Percentiles rank a stretch among this genome's conserved stretches.
These are phyloP conservation scores for Parotocinclus haroldoi DNA, from an alignment of 2,797 vertebrate genomes.

Conservation along the genomic window DNA sequence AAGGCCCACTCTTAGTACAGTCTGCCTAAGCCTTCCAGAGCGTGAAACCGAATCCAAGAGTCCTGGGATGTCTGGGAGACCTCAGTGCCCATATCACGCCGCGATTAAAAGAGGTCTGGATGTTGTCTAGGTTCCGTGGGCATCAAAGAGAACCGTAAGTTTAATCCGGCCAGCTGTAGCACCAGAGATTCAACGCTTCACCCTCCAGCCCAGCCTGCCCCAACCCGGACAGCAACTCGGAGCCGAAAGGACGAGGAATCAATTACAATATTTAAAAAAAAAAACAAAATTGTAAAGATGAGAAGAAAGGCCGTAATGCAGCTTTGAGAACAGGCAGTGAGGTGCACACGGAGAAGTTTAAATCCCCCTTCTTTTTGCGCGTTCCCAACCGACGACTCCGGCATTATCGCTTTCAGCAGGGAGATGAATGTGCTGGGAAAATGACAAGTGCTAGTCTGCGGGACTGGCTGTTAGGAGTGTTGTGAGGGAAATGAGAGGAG, in stretches of 20 bases:
- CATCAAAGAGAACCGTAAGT: conserved; percentile 31
- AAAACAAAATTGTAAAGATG: conserved; percentile 30
- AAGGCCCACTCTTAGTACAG: no score
- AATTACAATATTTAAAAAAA: conserved; percentile 37
- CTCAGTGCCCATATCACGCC: background rate
- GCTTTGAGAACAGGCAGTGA: conserved; percentile 50
- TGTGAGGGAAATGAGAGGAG: conserved; percentile 2
- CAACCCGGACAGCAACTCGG: conserved; percentile 7
- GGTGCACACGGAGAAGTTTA: conserved; percentile 71
- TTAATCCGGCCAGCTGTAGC: background rate
- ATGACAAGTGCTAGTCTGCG: conserved; percentile 34
- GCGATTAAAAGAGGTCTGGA: conserved; percentile 8
- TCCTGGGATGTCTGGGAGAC: conserved; percentile 11
- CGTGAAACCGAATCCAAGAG: conserved; percentile 40
- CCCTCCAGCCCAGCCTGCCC: conserved; percentile 24
- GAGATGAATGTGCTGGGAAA: conserved; percentile 66
- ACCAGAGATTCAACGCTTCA: conserved; percentile 26
- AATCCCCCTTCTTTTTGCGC: conserved; percentile 58
- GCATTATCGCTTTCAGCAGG: conserved; percentile 61
- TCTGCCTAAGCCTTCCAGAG: conserved; percentile 54
- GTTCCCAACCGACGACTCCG: conserved; percentile 55
- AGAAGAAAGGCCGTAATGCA: no score
- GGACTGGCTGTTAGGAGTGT: conserved; percentile 20
- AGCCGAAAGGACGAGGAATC: conserved; percentile 18
- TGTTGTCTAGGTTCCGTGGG: conserved; percentile 17